phyloP scores from a whole-genome alignment of 1,140 invertebrate genomes.

The Dreissena rostriformis region DNA sequence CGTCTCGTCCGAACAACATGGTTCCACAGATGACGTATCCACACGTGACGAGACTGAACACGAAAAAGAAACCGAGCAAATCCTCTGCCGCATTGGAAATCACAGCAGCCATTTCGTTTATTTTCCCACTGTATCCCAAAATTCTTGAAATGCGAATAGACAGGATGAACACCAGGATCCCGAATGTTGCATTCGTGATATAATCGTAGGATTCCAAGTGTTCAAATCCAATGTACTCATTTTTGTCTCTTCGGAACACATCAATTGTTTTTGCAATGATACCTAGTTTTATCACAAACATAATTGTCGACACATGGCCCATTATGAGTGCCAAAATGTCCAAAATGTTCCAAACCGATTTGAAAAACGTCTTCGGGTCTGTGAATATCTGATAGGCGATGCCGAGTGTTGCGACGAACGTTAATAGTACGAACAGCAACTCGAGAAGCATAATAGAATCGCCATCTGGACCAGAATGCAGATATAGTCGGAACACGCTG shows the following conservation, averaged over 20 bases:
- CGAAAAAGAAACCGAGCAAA: constrained; percentile 68
- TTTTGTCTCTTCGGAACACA: constrained; percentile 36
- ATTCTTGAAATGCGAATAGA: constrained; percentile 59
- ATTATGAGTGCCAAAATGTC: constrained; percentile 38
- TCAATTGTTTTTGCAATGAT: constrained; percentile 38
- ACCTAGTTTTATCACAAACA: constrained; percentile 38
- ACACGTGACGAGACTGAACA: constrained; percentile 73
- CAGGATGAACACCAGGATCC: constrained; percentile 57
- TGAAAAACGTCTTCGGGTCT: constrained; percentile 25
- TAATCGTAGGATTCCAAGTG: constrained; percentile 65
- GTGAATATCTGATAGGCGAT: constrained; percentile 9
- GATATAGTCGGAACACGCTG: constrained; percentile 41
- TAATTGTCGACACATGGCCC: constrained; percentile 22
- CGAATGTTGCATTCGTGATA: constrained; percentile 51
- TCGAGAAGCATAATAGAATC: constrained; percentile 39
- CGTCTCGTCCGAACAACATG: constrained; percentile 64
- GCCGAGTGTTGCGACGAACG: constrained; percentile 7
- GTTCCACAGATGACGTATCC: constrained; percentile 68
- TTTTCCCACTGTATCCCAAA: constrained; percentile 64
- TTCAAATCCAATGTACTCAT: constrained; percentile 66
- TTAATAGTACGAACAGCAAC: constrained; percentile 46
- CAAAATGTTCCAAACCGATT: constrained; percentile 52
- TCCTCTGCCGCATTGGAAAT: constrained; percentile 55
- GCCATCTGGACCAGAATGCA: background rate
- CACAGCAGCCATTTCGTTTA: constrained; percentile 59